phyloP scores from a whole-genome alignment of 2,113 vertebrate species.

The Acanthisitta chloris region DNA sequence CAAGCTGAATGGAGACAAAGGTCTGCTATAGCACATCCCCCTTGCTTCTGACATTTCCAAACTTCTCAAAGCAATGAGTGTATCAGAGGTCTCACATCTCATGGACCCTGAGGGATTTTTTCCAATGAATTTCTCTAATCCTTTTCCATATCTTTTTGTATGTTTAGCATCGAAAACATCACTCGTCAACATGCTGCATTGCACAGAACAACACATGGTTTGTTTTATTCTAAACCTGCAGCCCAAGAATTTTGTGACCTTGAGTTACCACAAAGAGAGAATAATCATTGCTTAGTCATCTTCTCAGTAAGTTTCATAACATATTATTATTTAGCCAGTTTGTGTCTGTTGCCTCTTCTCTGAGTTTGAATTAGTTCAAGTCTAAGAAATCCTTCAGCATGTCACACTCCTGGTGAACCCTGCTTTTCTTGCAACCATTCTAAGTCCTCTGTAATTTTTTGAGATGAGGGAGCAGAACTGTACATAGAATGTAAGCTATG shows the following conservation, averaged over 20 bases:
- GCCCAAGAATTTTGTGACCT: not conserved
- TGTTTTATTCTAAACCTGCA: not conserved
- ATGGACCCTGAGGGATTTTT: not conserved
- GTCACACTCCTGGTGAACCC: not conserved
- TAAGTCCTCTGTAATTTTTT: not conserved
- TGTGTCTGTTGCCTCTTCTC: not conserved
- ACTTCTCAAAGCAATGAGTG: not conserved
- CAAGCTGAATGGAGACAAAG: not conserved
- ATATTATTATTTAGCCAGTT: not conserved
- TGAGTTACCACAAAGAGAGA: not conserved
- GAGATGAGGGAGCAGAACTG: not conserved
- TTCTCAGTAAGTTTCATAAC: not conserved
- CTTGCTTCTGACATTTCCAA: not conserved
- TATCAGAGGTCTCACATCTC: not conserved
- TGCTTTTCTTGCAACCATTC: not conserved
- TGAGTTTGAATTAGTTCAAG: not conserved
- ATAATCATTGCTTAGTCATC: not conserved
- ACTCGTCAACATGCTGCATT: not conserved
- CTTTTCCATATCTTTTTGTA: not conserved
- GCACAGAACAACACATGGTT: not conserved
- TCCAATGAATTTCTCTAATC: not conserved
- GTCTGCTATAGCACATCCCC: not conserved
- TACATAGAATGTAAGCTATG: not conserved
- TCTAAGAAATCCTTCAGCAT: not conserved
- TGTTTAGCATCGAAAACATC: not conserved